Conservation (phyloP, 53 echinoderm and acorn worm genomes). For the Arbacia lixula region DNA sequence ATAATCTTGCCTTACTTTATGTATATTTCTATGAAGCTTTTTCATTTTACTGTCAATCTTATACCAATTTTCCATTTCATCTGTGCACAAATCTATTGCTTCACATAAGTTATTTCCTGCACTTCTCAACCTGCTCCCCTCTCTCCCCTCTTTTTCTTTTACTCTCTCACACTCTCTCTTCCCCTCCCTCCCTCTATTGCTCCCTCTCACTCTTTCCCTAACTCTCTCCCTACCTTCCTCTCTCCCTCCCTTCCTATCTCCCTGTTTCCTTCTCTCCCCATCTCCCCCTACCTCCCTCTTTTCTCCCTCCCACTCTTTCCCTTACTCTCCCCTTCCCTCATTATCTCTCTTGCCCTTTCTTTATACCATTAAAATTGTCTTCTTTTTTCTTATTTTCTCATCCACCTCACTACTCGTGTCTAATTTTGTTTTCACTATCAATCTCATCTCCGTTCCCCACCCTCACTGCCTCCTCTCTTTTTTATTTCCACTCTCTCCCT, state of each 20-base stretch:
- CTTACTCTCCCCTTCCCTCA: neutral
- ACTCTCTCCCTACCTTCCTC: neutral
- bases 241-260: neutral
- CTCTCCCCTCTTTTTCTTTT: neutral
- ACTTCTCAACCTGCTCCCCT: neutral
- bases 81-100: no score
- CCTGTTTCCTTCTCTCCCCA: neutral
- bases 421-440: no score
- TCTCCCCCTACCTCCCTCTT: neutral
- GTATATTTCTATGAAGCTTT: no score
- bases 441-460: no score
- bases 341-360: no score
- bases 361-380: no score
- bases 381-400: no score
- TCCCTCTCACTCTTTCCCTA: neutral
- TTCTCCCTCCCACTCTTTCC: slow-evolving; percentile 12
- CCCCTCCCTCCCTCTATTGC: neutral
- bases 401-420: no score
- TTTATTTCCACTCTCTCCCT: neutral
- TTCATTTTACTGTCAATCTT: no score
- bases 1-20: no score
- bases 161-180: neutral
- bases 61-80: no score
- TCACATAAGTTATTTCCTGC: neutral
- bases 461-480: neutral